phyloP scores from a whole-genome alignment of 2,113 vertebrate genomes.

The Stigmatopora nigra region DNA sequence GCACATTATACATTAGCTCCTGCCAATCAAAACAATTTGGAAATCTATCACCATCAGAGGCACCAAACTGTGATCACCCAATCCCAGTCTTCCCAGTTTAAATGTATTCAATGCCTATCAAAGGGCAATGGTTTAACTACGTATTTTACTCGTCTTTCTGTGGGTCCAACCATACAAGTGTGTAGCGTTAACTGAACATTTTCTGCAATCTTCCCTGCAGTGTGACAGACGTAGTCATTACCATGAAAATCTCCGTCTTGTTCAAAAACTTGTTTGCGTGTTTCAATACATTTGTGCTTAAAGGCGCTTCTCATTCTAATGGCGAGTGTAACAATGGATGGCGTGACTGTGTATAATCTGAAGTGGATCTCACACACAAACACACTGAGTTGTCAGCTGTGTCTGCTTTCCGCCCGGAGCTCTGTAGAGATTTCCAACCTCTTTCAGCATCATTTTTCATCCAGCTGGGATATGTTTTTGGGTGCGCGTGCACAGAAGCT shows the following conservation, averaged over 20 bases:
- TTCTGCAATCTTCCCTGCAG: conserved; percentile 24
- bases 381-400: conserved; percentile 1
- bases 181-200: conserved; percentile 31
- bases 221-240: conserved; percentile 1
- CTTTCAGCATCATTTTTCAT: background rate
- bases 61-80: too few relatives aligned
- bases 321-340: background rate
- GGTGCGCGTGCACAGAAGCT: background rate
- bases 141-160: too few relatives aligned
- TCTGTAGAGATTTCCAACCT: background rate
- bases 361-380: background rate
- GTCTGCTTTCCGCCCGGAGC: background rate
- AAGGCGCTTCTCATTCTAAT: background rate
- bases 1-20: too few relatives aligned
- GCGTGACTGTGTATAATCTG: background rate
- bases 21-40: too few relatives aligned
- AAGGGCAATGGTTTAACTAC: too few relatives aligned
- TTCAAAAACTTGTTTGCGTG: background rate
- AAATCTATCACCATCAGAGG: too few relatives aligned
- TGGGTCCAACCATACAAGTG: conserved; percentile 25
- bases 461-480: background rate
- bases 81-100: too few relatives aligned
- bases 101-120: too few relatives aligned
- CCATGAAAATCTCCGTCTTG: background rate
- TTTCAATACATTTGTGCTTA: background rate